Base-by-base conservation (phyloP, 2,797 vertebrate species). In the Dallia pectoralis region DNA sequence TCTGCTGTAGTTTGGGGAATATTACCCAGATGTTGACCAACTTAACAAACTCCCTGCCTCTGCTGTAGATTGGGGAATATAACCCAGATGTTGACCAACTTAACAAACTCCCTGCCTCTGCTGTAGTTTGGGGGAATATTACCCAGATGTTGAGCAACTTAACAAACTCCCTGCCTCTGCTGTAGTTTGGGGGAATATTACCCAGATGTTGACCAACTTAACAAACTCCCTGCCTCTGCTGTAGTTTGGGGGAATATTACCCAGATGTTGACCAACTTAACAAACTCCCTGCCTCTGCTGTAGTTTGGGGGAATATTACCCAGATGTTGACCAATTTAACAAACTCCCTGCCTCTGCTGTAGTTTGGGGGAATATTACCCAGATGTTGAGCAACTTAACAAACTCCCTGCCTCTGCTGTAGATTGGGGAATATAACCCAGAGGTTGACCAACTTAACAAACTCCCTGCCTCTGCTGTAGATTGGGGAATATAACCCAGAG, bases 301-400 rank as follows among this genome's bases (percentile, higher is more conserved):
- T 90, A 99, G 97, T 81, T 93, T 27, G n/a, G 97, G 97, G 32
- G 79, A 93, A 29, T 96, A 94, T 87, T 98, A 93, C 82, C 94
- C 96, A 1, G 90, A 90, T 9, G 98, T 95, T 14, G 94, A 97
- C 32, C 90, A 93, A 70, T 94, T 98, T 2, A 44, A 44, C 40
- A 8, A 44, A 36, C 3, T 3, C 33, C 3, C 8, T 69, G 30
- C 47, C 76, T 86, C 49, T 73, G 69, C 82, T 89, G 27, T 90
- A 99, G 97, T 81, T 93, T 27, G n/a, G 97, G 97, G 32, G 79
- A 93, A 29, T 96, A 94, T 87, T 98, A 93, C 82, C 94, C 96
- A 1, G 90, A 90, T 9, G 98, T 95, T 14, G 94, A 97, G 30
- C 90, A 93, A 70, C 94, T 98, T 2, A 44, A 44, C 40, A 8